A percentile compares a stretch with the other conserved stretches of the same genome.
These are phyloP conservation scores for Dromiciops gliroides DNA, from an alignment of 2,113 vertebrate genomes.

Conservation along the genomic window DNA sequence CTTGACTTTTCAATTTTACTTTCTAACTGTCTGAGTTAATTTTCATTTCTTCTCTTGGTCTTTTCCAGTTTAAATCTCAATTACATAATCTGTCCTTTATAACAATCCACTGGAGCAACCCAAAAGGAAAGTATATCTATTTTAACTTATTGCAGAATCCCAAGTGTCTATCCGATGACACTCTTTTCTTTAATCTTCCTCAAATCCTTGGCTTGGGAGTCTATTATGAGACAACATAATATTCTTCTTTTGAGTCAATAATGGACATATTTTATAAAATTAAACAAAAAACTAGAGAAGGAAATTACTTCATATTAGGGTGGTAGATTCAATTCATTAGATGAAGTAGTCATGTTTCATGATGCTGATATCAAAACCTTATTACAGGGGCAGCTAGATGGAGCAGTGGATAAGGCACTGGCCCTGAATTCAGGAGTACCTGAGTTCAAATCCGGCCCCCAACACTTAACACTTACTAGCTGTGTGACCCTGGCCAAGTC, in stretches of 20 bases:
- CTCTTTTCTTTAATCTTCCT: background rate
- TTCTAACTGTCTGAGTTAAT: slow-evolving; percentile 74
- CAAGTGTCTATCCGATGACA: background rate
- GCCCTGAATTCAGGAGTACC: too few relatives aligned
- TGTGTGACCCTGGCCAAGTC: too few relatives aligned
- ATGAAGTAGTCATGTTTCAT: slow-evolving; percentile 1
- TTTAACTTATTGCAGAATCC: background rate
- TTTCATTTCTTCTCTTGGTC: slow-evolving; percentile 75
- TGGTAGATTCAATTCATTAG: background rate
- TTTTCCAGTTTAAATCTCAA: slow-evolving; percentile 76
- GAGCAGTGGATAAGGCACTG: too few relatives aligned
- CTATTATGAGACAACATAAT: background rate
- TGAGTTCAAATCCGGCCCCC: too few relatives aligned
- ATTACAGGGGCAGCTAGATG: too few relatives aligned
- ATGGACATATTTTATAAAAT: background rate
- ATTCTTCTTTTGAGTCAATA: slow-evolving; percentile 17
- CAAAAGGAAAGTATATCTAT: background rate
- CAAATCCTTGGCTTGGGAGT: background rate
- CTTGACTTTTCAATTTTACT: slow-evolving; percentile 72
- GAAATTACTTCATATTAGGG: slow-evolving; percentile 6
- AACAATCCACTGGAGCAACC: slow-evolving; percentile 46
- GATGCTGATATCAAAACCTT: background rate
- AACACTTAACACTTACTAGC: too few relatives aligned
- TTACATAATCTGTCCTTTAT: slow-evolving; percentile 66
- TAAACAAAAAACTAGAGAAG: background rate